Evolutionary conservation across 2,113 vertebrate genomes (phyloP).

Genomic region (Poecile atricapillus): DNA sequence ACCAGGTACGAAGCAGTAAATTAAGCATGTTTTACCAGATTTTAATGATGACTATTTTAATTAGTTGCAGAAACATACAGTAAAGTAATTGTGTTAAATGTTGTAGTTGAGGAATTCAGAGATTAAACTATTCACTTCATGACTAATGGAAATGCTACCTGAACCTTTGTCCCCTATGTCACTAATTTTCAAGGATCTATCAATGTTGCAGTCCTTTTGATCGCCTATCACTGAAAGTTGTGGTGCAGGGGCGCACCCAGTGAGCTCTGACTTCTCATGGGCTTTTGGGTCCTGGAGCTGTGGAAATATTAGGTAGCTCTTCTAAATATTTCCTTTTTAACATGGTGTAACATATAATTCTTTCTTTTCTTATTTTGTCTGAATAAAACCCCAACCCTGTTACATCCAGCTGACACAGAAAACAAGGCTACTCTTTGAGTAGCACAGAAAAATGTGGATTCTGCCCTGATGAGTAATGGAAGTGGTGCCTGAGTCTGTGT

Average conservation of each 20-base stretch:
- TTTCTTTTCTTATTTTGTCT: not conserved
- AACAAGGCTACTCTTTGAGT: not conserved
- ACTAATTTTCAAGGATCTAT: not conserved
- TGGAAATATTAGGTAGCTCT: not conserved
- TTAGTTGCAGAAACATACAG: not conserved
- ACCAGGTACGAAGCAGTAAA: not conserved
- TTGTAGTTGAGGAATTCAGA: not conserved
- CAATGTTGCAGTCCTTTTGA: not conserved
- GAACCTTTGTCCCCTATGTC: not conserved
- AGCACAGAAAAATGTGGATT: not conserved
- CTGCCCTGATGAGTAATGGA: not conserved
- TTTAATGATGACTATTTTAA: not conserved
- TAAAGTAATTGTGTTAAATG: not conserved
- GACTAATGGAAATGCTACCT: not conserved
- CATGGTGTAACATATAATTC: rapidly evolving
- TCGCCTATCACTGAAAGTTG: not conserved
- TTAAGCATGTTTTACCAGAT: not conserved
- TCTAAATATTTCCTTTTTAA: not conserved
- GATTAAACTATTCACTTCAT: not conserved
- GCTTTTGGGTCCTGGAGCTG: not conserved
- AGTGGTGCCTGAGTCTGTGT: not conserved
- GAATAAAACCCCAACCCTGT: not conserved
- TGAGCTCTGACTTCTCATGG: not conserved
- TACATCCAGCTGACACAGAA: not conserved
- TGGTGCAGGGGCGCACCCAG: not conserved